phyloP scores from a whole-genome alignment of 2,113 vertebrate genomes.

The Psephotus haematonotus region DNA sequence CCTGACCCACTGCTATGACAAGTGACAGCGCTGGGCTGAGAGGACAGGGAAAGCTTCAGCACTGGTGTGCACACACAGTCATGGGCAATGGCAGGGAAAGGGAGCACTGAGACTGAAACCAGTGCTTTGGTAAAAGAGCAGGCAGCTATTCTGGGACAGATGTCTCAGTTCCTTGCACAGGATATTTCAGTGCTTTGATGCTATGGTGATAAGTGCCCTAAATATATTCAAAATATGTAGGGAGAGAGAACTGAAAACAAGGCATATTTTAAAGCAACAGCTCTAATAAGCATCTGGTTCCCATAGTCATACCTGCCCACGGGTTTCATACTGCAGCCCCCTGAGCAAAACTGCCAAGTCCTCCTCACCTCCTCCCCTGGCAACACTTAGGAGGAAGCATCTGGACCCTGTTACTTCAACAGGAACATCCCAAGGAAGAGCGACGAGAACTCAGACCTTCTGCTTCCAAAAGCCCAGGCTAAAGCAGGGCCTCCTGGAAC shows the following conservation, averaged over 20 bases:
- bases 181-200: constrained; percentile 25
- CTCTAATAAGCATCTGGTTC: neutral
- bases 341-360: neutral
- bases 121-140: constrained; percentile 3
- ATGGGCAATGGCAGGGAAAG: neutral
- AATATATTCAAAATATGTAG: constrained; percentile 27
- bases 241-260: neutral
- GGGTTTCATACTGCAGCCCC: neutral
- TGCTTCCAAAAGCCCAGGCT: neutral
- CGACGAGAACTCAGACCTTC: neutral
- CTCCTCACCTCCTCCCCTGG: neutral
- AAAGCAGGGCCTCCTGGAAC: neutral
- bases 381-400: neutral
- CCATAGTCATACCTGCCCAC: neutral
- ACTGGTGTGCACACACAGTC: neutral
- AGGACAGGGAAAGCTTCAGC: neutral
- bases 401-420: neutral
- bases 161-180: neutral
- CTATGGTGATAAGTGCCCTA: constrained; percentile 57
- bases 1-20: neutral
- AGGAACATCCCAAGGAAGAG: neutral
- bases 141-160: constrained; percentile 24
- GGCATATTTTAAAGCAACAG: neutral
- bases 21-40: neutral
- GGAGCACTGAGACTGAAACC: neutral